These are phyloP conservation scores for Manis crassicaudata DNA, from an alignment of 2,797 vertebrate genomes.

Conservation along the genomic window DNA sequence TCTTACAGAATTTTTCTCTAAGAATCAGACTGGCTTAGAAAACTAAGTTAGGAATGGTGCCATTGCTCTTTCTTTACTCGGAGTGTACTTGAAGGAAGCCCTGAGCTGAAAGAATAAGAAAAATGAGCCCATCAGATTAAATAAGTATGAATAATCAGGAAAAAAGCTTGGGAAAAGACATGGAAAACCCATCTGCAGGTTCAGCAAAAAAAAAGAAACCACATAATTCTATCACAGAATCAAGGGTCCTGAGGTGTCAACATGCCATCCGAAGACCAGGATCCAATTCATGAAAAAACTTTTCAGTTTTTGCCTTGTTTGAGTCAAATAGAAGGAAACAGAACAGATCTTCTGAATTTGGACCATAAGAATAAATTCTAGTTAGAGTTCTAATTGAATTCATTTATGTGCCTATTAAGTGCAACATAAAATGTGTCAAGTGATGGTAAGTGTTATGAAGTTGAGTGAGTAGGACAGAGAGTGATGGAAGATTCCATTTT, in stretches of 20 bases:
- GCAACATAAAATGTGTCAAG: not conserved
- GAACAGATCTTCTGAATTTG: not conserved
- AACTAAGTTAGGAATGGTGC: not conserved
- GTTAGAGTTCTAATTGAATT: conserved; percentile 20
- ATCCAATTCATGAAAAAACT: not conserved
- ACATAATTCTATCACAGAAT: not conserved
- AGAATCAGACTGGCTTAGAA: conserved; percentile 41
- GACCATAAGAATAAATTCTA: not conserved
- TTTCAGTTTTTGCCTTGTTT: not conserved
- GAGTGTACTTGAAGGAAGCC: not conserved
- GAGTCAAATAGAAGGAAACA: not conserved
- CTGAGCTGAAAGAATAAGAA: conserved; percentile 2
- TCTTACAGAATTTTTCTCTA: conserved; percentile 17
- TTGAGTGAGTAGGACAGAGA: not conserved
- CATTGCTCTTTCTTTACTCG: not conserved
- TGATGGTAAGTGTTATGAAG: not conserved
- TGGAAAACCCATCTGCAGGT: not conserved
- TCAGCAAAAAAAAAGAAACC: not conserved
- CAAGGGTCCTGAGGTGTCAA: not conserved
- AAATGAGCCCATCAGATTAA: not conserved
- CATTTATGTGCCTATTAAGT: not conserved
- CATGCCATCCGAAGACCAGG: not conserved
- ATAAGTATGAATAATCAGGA: conserved; percentile 5
- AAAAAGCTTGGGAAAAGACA: not conserved
- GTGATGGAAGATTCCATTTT: not conserved